Conservation (phyloP, 2,797 vertebrate species). For the Parambassis ranga region DNA sequence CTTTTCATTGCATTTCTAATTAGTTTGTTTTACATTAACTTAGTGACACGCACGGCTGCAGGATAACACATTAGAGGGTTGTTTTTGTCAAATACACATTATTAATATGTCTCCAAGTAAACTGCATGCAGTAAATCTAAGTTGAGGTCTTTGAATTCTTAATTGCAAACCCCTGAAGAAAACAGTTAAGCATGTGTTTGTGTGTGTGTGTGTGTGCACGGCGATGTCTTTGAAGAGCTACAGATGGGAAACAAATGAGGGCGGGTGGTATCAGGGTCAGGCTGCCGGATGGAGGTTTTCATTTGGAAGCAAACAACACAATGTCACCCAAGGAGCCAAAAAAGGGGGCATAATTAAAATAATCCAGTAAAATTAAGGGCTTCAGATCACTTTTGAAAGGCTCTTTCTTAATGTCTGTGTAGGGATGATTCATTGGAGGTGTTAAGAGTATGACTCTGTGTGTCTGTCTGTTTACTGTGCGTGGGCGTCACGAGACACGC, state of each 20-base stretch:
- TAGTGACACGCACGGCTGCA: neutral
- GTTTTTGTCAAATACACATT: conserved; percentile 29
- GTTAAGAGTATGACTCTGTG: conserved; percentile 9
- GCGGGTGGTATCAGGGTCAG: conserved; percentile 41
- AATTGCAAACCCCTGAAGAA: conserved; percentile 48
- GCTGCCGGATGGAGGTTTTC: conserved; percentile 17
- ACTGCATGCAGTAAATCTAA: conserved; percentile 35
- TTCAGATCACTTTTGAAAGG: conserved; percentile 30
- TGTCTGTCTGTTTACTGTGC: conserved; percentile 12
- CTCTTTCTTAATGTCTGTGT: conserved; percentile 22
- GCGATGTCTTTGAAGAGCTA: conserved; percentile 56
- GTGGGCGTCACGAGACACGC: conserved; percentile 7
- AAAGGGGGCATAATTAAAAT: conserved; percentile 64
- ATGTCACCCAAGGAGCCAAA: conserved; percentile 46
- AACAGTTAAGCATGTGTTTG: conserved; percentile 7
- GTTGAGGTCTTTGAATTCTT: conserved; percentile 52
- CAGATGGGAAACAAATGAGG: conserved; percentile 57
- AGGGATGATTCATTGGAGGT: conserved; percentile 33
- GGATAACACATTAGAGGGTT: conserved; percentile 18
- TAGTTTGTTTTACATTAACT: conserved; percentile 32
- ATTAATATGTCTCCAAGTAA: conserved; percentile 40
- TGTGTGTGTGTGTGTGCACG: neutral
- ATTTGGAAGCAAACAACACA: conserved; percentile 33
- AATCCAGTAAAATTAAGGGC: conserved; percentile 56
- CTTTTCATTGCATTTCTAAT: conserved; percentile 30